These are phyloP conservation scores for Lepidonotus clava DNA, from an alignment of 2,888 invertebrate species.

Conservation along the genomic window DNA sequence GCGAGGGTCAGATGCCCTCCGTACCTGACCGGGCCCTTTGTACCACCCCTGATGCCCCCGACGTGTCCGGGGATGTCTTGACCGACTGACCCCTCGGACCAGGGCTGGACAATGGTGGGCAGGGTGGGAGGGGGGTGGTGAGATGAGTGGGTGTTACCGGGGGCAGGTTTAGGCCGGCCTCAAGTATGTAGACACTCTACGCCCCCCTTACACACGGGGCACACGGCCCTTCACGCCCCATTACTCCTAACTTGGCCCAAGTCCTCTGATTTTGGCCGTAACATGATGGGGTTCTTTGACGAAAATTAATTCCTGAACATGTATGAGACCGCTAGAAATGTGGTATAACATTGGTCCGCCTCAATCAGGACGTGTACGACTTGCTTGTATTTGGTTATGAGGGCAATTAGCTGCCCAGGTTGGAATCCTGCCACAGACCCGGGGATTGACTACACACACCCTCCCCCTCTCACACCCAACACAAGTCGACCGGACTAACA, in stretches of 20 bases:
- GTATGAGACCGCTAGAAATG: too few species aligned
- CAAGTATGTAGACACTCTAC: neutral
- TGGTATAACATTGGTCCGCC: too few species aligned
- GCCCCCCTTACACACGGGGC: neutral
- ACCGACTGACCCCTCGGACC: constrained; percentile 1
- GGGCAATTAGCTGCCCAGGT: too few species aligned
- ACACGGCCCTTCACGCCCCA: neutral
- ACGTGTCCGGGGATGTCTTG: neutral
- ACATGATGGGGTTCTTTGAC: too few species aligned
- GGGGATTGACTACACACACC: too few species aligned
- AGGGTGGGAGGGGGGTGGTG: neutral
- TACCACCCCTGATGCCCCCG: neutral
- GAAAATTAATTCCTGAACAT: too few species aligned
- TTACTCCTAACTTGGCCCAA: too few species aligned
- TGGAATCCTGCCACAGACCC: too few species aligned
- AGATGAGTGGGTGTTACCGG: neutral
- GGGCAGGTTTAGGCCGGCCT: constrained; percentile 3
- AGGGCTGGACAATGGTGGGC: constrained; percentile 6
- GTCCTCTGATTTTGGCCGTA: too few species aligned
- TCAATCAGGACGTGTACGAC: too few species aligned
- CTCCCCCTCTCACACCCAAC: neutral
- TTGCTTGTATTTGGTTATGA: too few species aligned
- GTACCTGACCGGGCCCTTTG: neutral
- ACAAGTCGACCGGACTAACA: neutral
- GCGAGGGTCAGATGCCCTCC: neutral